Evolutionary conservation across 2,113 vertebrate genomes (phyloP).

Genomic region (Athene noctua): DNA sequence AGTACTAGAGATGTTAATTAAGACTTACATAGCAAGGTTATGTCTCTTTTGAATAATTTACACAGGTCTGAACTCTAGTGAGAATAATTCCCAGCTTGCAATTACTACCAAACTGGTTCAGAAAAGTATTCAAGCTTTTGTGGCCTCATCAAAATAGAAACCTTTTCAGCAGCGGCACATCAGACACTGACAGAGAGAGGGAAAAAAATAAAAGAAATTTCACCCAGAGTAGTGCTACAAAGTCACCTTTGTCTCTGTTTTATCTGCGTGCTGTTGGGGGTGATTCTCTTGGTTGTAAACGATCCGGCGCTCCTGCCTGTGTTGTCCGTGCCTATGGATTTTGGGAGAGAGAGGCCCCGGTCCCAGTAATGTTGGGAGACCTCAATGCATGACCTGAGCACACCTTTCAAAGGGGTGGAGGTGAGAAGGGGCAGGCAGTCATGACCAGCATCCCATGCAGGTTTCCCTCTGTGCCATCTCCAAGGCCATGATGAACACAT

Average conservation of each 20-base stretch:
- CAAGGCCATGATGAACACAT: not conserved
- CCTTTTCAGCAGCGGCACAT: not conserved
- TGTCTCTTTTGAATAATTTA: constrained; percentile 15
- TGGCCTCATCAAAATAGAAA: constrained; percentile 16
- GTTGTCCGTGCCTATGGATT: fast-evolving
- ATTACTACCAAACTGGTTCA: constrained; percentile 14
- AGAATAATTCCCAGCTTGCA: not conserved
- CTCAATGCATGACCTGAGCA: not conserved
- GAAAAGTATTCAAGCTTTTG: constrained; percentile 28
- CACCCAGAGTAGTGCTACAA: not conserved
- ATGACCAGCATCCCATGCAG: fast-evolving
- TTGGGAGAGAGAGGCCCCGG: fast-evolving
- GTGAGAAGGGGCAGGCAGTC: not conserved
- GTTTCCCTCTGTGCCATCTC: not conserved
- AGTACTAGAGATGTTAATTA: not conserved
- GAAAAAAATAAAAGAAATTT: not conserved
- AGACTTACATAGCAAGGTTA: not conserved
- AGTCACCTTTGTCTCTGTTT: constrained; percentile 29
- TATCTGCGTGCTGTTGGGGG: not conserved
- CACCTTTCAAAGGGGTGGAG: not conserved
- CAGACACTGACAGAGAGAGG: not conserved
- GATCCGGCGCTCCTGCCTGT: not conserved
- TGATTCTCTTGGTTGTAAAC: fast-evolving
- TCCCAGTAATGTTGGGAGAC: fast-evolving
- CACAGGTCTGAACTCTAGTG: not conserved